A percentile compares a stretch with the other conserved stretches of the same genome.
These are phyloP conservation scores for Tangachromis dhanisi DNA, from an alignment of 2,113 vertebrate genomes.

Conservation along the genomic window DNA sequence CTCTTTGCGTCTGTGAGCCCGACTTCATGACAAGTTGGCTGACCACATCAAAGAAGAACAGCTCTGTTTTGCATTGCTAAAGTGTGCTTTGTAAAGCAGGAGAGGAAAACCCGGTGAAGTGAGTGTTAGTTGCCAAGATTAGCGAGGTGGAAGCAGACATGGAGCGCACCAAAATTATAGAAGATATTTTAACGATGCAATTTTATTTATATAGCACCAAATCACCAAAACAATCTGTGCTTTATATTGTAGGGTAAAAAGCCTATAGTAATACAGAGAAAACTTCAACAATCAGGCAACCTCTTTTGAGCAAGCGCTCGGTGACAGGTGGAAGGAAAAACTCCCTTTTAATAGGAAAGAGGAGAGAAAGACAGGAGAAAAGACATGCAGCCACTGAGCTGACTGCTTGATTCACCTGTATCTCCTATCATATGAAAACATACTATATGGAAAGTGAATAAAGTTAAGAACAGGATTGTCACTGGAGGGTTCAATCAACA, in stretches of 20 bases:
- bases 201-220: not conserved
- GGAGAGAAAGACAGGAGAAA: not conserved
- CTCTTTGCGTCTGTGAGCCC: not conserved
- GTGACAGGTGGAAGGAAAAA: not conserved
- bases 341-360: not conserved
- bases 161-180: not conserved
- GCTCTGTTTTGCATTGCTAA: not conserved
- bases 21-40: not conserved
- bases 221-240: not conserved
- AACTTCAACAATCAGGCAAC: not conserved
- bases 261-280: not conserved
- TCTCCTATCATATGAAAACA: not conserved
- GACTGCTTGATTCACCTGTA: not conserved
- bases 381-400: not conserved
- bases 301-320: not conserved
- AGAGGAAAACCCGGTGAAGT: not conserved
- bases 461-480: not conserved
- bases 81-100: not conserved
- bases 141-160: not conserved
- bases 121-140: not conserved
- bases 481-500: not conserved
- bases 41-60: not conserved
- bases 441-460: not conserved
- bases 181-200: not conserved
- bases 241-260: not conserved